Conservation (phyloP, 1,140 invertebrate species). For the Drosophila tropicalis region DNA sequence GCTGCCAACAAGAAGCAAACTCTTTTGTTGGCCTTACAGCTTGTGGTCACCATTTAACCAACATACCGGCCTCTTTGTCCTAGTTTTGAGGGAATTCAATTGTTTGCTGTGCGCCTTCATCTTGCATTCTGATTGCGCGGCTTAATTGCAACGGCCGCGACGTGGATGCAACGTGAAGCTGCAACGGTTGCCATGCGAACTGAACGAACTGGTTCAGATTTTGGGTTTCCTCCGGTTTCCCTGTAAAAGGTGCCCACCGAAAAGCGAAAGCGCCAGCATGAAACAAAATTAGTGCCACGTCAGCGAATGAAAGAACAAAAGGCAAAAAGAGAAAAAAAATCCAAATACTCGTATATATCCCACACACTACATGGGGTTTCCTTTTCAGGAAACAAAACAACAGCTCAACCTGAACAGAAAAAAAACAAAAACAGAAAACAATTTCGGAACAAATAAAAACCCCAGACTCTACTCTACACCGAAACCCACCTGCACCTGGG, state of each 20-base stretch:
- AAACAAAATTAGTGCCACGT: conserved; percentile 52
- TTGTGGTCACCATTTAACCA: conserved; percentile 73
- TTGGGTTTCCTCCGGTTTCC: conserved; percentile 24
- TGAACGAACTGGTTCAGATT: conserved; percentile 53
- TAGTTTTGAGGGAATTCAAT: conserved; percentile 45
- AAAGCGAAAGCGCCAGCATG: conserved; percentile 66
- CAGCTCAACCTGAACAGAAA: conserved; percentile 26
- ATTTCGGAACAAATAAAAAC: conserved; percentile 74
- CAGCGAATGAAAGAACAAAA: conserved; percentile 21
- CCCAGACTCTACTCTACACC: conserved; percentile 15
- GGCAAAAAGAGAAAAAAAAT: not conserved
- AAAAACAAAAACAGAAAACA: conserved; percentile 55
- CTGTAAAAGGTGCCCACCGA: conserved; percentile 29
- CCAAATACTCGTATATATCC: not conserved
- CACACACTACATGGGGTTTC: conserved; percentile 40
- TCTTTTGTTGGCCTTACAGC: conserved; percentile 71
- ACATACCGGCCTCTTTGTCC: conserved; percentile 45
- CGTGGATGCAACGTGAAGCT: not conserved
- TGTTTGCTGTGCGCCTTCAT: conserved; percentile 72
- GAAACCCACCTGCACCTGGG: conserved; percentile 52
- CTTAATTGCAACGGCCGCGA: conserved; percentile 67
- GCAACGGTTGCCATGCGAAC: not conserved
- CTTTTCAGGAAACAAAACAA: conserved; percentile 42
- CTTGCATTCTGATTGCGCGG: conserved; percentile 80
- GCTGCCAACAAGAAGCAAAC: conserved; percentile 39